Base-by-base conservation (phyloP, 2,888 invertebrate species). In the Brachypalpus laphriformis region DNA sequence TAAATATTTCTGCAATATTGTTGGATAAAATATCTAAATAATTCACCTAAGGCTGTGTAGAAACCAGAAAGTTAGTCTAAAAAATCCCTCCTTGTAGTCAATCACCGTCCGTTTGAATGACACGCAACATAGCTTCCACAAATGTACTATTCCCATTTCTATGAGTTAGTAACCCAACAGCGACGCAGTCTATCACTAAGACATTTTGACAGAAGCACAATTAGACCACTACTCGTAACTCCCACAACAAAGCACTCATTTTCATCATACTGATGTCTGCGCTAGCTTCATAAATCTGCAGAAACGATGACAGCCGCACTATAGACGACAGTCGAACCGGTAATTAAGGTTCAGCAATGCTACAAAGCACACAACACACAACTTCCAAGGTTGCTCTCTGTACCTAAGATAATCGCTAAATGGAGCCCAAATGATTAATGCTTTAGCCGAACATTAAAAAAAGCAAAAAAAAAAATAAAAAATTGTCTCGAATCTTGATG, bases 161-260 rank as follows among this genome's bases (percentile, higher is more conserved):
- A 78, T 83, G 78, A 83, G 68, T 83, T 78, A 83, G 68, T 75
- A 63, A 75, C 75, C 63, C 47, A 20, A 54, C 65, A 80, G 40
- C 57, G 51, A 80, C 63, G 45, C 51, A 82, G 71, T 80, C 80
- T 61, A 77, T 75, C 83, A 70, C 31, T 70, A 63, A 71, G 83
- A 85, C 83, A 75, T 80, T 85, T 85, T 85, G 83, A 85, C 83
- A 85, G 83, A 80, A 80, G 70, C 80, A 80, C 83, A 85, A 85
- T 85, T 85, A 85, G 72, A 83, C 75, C 61, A 42, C n/a, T n/a
- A 25, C 80, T 59, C n/a, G n/a, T n/a, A 68, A 85, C 83, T 85
- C 83, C 83, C 83, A 85, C 83, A 75, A 85, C 74, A 80, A 75
- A 59, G 40, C 54, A 31, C 59, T 61, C 74, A 20, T 57, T 59